Evolutionary conservation across 30 jellyfish, hydroid and myxozoan species (phyloP).

Genomic region (Aurelia sp.): DNA sequence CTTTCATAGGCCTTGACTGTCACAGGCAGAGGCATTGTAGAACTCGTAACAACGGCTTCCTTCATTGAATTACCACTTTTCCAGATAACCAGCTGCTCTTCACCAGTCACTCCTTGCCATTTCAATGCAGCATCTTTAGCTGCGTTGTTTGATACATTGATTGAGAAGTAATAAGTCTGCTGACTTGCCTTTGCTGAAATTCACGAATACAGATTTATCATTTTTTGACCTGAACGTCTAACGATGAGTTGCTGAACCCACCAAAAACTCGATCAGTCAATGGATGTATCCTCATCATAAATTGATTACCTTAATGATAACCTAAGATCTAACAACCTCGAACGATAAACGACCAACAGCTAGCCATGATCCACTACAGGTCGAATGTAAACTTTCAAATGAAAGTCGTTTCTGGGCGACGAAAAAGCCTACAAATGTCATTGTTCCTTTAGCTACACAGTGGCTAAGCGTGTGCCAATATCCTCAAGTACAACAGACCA

Average conservation of each 20-base stretch:
- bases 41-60: slow-evolving; percentile 40
- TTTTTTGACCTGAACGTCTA: not conserved
- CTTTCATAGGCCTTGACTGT: slow-evolving; percentile 55
- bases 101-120: slow-evolving; percentile 50
- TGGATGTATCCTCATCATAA: no score
- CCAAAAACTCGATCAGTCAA: no score
- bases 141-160: slow-evolving; percentile 39
- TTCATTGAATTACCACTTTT: slow-evolving; percentile 4
- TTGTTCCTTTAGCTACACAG: no score
- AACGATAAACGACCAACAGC: no score
- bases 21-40: slow-evolving; percentile 33
- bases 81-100: slow-evolving; percentile 39
- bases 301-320: no score
- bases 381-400: no score
- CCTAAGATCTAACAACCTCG: no score
- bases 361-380: no score
- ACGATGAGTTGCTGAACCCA: not conserved
- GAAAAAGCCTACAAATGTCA: no score
- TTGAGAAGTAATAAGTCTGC: slow-evolving; percentile 38
- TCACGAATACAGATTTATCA: not conserved
- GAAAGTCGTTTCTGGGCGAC: no score
- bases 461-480: no score
- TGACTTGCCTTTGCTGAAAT: not conserved
- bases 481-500: no score
- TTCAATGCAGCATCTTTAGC: slow-evolving; percentile 52